Percentiles rank a stretch among this genome's conserved stretches.
Conservation (phyloP, 2,113 vertebrate genomes). For the Lepus americanus region DNA sequence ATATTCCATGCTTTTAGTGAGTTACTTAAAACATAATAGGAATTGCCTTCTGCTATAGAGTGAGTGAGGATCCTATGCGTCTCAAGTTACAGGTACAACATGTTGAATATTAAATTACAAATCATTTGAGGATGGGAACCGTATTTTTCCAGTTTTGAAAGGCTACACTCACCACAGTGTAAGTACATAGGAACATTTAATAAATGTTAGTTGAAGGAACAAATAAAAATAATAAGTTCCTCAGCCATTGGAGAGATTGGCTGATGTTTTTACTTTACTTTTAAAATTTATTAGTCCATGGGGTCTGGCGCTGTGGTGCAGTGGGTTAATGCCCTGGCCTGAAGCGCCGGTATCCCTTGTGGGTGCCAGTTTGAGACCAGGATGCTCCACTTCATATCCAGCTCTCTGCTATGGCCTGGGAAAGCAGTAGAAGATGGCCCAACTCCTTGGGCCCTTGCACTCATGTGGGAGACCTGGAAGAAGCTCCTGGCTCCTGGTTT, state of each 20-base stretch:
- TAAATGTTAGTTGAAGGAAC: not conserved
- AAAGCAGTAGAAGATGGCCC: no score
- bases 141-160: not conserved
- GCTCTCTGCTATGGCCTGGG: no score
- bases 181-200: not conserved
- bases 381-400: no score
- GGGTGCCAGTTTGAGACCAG: no score
- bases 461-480: no score
- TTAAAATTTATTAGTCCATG: not conserved
- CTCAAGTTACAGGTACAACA: not conserved
- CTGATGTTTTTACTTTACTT: not conserved
- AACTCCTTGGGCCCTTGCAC: no score
- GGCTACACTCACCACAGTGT: not conserved
- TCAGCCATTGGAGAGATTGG: not conserved
- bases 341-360: no score
- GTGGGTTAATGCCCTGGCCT: no score
- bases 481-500: no score
- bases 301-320: no score
- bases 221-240: not conserved
- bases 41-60: not conserved
- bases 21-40: not conserved
- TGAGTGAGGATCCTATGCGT: fast-evolving
- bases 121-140: not conserved
- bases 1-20: not conserved
- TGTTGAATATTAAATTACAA: not conserved